Percentiles rank a stretch among this genome's conserved stretches.
These are phyloP conservation scores for Odontocolon sp. DNA, from an alignment of 2,888 invertebrate species.

Conservation along the genomic window DNA sequence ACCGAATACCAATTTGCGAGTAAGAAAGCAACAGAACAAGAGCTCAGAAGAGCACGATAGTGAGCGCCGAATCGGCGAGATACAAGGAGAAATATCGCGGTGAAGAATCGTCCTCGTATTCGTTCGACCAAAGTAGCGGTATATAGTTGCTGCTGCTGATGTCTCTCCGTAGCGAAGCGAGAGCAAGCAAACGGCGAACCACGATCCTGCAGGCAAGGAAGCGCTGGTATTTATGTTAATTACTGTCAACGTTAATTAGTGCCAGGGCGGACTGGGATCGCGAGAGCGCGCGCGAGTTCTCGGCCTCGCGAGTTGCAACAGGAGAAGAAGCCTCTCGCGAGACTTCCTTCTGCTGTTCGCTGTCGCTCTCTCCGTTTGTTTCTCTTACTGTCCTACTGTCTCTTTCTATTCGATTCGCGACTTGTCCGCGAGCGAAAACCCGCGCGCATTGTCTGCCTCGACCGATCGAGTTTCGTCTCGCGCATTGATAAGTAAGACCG, in stretches of 20 bases:
- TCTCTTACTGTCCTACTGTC: conserved; percentile 9
- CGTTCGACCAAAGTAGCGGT: conserved; percentile 31
- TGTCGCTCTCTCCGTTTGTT: conserved; percentile 31
- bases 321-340: conserved; percentile 49
- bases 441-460: conserved; percentile 65
- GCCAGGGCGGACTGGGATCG: conserved; percentile 66
- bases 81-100: conserved; percentile 67
- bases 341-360: conserved; percentile 51
- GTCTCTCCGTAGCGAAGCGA: not conserved
- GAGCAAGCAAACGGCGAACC: conserved; percentile 14
- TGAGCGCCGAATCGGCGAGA: conserved; percentile 72
- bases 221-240: conserved; percentile 80
- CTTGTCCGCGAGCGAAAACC: conserved; percentile 17
- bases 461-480: conserved; percentile 72
- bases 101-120: conserved; percentile 34
- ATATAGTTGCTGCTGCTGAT: not conserved
- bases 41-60: conserved; percentile 50
- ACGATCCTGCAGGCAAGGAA: conserved; percentile 67
- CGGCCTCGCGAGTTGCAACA: not conserved
- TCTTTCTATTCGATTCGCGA: not conserved
- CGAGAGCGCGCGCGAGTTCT: conserved; percentile 63
- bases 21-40: not conserved
- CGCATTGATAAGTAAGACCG: conserved; percentile 72
- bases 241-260: conserved; percentile 80
- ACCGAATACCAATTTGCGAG: not conserved